Evolutionary conservation across 35 echinoderm and acorn worm species (phyloP), one percentile per base, ranked within the genome.

Genomic region (Amphiura filiformis): DNA sequence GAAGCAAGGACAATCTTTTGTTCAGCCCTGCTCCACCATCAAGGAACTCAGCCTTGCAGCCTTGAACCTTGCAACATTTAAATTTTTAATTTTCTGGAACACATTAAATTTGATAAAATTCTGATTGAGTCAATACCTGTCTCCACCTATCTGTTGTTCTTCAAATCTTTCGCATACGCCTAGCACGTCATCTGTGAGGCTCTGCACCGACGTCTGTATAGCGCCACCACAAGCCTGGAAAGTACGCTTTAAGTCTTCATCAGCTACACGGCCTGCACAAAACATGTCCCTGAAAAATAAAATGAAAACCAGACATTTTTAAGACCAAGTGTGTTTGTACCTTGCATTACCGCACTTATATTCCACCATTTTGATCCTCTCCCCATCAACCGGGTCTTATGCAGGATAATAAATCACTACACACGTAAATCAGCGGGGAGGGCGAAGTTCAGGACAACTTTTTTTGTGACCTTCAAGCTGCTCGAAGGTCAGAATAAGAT

Each of bases 151-250:
- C 39, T 99, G 93, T 56, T 92, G 87, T 75, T 99, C 96, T 32
- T 94, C 90, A 70, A 99, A 99, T 39, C 76, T 56, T 56, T 90
- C 96, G 82, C 96, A 99, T 36, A 57, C 91, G 14, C 96, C 96
- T 13, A 99, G 87, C 11, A 95, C 96, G 65, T 94, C 90, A 75
- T 99, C 92, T 0, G 92, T 99, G 64, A 99, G 64, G 56, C 77
- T 92, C 78, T 99, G 92, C 14, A 99, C 93, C 30, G 93, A 95
- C 32, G 93, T 99, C 77, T 99, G 96, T 33, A 99, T 99, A 56
- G 96, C 87, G 90, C 96, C 96, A 70, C 96, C 96, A 88, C 96
- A 99, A 36, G 96, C 96, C 80, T 94, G 82, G 80, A 99, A 82
- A 30, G 96, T 99, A 87, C 96, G 92, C 70, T 95, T 99, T 18